Percentiles rank a stretch among this genome's conserved stretches.
These are phyloP conservation scores for Tenualosa thibaudeaui DNA, from an alignment of 2,797 vertebrate species.

Conservation along the genomic window DNA sequence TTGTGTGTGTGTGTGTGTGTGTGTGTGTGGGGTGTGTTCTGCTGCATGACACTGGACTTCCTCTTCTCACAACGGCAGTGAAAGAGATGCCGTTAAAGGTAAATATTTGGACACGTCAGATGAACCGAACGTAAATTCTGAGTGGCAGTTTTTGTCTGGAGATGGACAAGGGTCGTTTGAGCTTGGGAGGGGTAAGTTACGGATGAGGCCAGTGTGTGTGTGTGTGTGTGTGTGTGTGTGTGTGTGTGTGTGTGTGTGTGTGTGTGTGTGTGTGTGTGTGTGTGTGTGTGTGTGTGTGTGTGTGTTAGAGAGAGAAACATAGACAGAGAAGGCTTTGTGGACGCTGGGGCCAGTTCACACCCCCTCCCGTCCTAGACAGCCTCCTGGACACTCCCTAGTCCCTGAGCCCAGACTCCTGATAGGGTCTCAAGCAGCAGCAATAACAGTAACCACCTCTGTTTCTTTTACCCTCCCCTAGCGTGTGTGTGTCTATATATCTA, in stretches of 20 bases:
- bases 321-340: not conserved
- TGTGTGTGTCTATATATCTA: too few species aligned
- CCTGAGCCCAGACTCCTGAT: not conserved
- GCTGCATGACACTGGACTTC: not conserved
- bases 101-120: slow-evolving; percentile 43
- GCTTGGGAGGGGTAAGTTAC: not conserved
- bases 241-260: not conserved
- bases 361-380: not conserved
- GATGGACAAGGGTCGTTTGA: slow-evolving; percentile 8
- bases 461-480: too few species aligned
- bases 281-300: too few species aligned
- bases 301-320: not conserved
- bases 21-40: too few species aligned
- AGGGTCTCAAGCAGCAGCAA: too few species aligned
- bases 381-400: not conserved
- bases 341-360: not conserved
- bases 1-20: too few species aligned
- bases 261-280: not conserved
- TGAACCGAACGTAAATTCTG: slow-evolving; percentile 28
- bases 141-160: slow-evolving; percentile 23
- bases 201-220: not conserved
- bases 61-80: not conserved
- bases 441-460: too few species aligned
- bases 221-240: not conserved
- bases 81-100: slow-evolving; percentile 32